Percentiles rank a stretch among this genome's conserved stretches.
These are phyloP conservation scores for Mustelus asterias DNA, from an alignment of 2,113 vertebrate genomes.

Conservation along the genomic window DNA sequence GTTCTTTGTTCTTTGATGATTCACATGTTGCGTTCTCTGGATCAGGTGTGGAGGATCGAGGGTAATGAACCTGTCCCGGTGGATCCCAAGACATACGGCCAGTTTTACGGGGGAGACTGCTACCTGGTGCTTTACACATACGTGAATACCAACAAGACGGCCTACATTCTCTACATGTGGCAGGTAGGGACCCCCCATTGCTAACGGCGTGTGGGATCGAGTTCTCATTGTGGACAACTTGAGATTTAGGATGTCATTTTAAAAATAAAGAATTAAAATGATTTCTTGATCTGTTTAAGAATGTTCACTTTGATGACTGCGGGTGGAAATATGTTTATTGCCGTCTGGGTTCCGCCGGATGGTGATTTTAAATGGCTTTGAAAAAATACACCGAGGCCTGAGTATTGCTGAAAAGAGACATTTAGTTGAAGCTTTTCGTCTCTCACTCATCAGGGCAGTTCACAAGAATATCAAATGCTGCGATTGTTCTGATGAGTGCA, in stretches of 20 bases:
- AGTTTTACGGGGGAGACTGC: constrained; percentile 85
- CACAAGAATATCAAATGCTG: too few relatives aligned
- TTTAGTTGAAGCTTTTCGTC: too few relatives aligned
- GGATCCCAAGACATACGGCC: constrained; percentile 61
- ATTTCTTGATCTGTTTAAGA: too few relatives aligned
- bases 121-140: constrained; percentile 83
- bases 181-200: constrained; percentile 55
- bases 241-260: too few relatives aligned
- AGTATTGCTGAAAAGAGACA: too few relatives aligned
- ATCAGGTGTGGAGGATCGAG: constrained; percentile 80
- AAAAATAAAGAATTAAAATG: too few relatives aligned
- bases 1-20: too few relatives aligned
- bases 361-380: background rate
- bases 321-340: background rate
- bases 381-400: background rate
- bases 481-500: too few relatives aligned
- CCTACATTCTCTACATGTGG: constrained; percentile 85
- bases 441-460: too few relatives aligned
- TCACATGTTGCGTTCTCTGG: background rate
- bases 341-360: too few relatives aligned
- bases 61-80: constrained; percentile 68
- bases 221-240: background rate
- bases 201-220: background rate
- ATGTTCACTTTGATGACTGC: background rate
- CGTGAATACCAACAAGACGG: constrained; percentile 54